These are phyloP conservation scores for Hiodon alosoides DNA, from an alignment of 2,113 vertebrate species.

Conservation along the genomic window DNA sequence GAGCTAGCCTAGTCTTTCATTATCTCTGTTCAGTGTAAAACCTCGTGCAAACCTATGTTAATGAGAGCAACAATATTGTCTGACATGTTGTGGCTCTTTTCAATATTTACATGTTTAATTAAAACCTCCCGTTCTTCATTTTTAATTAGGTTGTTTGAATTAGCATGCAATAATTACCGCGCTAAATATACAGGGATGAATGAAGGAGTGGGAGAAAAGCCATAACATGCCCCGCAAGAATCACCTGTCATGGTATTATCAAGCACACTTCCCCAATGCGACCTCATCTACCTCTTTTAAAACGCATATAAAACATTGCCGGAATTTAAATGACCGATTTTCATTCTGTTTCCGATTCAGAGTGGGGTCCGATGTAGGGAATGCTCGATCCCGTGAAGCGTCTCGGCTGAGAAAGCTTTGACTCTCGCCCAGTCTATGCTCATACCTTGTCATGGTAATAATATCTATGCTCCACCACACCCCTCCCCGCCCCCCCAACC, in stretches of 20 bases:
- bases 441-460: constrained; percentile 23
- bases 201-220: too few species aligned
- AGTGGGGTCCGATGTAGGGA: not conserved
- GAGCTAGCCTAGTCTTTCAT: too few species aligned
- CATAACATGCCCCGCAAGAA: not conserved
- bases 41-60: too few species aligned
- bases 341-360: not conserved
- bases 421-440: constrained; percentile 20
- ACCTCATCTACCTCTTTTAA: not conserved
- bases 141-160: too few species aligned
- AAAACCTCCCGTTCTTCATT: too few species aligned
- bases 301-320: not conserved
- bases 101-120: too few species aligned
- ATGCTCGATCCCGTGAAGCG: not conserved
- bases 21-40: too few species aligned
- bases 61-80: too few species aligned
- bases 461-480: not conserved
- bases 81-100: too few species aligned
- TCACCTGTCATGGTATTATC: not conserved
- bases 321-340: not conserved
- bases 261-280: too few species aligned
- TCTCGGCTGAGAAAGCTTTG: constrained; percentile 7
- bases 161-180: too few species aligned
- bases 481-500: not conserved
- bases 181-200: too few species aligned